A percentile compares a stretch with the other conserved stretches of the same genome.
Conservation (phyloP, 2,797 vertebrate genomes). For the Aratinga solstitialis region DNA sequence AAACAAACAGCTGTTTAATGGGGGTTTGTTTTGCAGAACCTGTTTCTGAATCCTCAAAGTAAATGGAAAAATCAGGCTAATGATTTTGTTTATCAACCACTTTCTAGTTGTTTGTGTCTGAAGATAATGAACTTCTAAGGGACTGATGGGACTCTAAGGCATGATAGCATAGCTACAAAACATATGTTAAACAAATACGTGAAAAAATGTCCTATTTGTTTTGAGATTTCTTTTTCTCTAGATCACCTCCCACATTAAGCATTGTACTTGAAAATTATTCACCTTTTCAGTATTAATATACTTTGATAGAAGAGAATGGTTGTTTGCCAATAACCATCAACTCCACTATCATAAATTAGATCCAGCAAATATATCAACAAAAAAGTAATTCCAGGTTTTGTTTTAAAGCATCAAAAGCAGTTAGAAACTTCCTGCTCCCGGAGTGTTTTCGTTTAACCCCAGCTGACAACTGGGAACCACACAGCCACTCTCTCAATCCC, state of each 20-base stretch:
- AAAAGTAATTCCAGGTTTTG: not conserved
- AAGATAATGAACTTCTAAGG: conserved; percentile 34
- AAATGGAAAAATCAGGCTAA: conserved; percentile 52
- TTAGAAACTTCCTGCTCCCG: not conserved
- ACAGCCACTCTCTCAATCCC: not conserved
- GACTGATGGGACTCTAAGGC: not conserved
- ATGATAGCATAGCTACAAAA: not conserved
- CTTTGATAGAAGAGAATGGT: not conserved
- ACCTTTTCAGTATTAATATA: not conserved
- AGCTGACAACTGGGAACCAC: not conserved
- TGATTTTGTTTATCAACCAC: conserved; percentile 46
- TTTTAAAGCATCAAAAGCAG: not conserved
- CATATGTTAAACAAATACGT: not conserved
- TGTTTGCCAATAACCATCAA: not conserved
- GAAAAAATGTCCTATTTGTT: not conserved
- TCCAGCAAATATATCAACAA: not conserved
- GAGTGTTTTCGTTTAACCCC: not conserved
- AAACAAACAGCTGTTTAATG: conserved; percentile 44
- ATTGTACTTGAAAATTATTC: not conserved
- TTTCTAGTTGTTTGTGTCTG: conserved; percentile 9
- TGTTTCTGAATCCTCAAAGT: conserved; percentile 28
- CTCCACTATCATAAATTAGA: not conserved
- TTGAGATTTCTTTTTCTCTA: not conserved
- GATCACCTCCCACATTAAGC: not conserved
- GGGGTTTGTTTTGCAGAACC: conserved; percentile 17